These are phyloP conservation scores for Alosa alosa DNA, from an alignment of 2,113 vertebrate species.

Conservation along the genomic window DNA sequence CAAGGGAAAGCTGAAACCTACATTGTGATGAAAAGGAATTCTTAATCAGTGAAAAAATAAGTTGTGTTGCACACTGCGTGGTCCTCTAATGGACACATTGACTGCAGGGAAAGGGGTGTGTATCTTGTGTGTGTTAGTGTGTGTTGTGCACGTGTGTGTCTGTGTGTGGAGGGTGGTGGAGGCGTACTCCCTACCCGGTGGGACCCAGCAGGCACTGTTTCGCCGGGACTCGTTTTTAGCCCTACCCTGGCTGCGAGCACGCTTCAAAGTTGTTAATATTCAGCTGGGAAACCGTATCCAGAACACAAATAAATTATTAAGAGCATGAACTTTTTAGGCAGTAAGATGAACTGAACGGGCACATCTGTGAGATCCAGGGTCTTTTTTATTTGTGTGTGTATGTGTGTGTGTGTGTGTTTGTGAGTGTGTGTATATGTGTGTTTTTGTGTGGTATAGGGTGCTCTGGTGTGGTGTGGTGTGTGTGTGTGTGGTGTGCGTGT, in stretches of 20 bases:
- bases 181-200: slow-evolving; percentile 64
- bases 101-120: slow-evolving; percentile 43
- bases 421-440: slow-evolving; percentile 19
- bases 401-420: slow-evolving; percentile 33
- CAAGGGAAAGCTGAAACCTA: slow-evolving; percentile 71
- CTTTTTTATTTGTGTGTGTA: slow-evolving; percentile 75
- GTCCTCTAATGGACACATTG: slow-evolving; percentile 67
- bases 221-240: slow-evolving; percentile 76
- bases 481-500: slow-evolving; percentile 21
- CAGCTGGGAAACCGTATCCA: slow-evolving; percentile 99
- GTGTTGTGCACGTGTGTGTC: slow-evolving; percentile 39
- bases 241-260: slow-evolving; percentile 83
- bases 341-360: slow-evolving; percentile 99
- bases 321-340: slow-evolving; percentile 99
- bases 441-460: slow-evolving; percentile 21
- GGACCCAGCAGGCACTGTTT: slow-evolving; percentile 77
- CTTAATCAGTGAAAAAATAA: slow-evolving; percentile 79
- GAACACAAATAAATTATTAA: slow-evolving; percentile 99
- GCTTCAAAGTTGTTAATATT: slow-evolving; percentile 99
- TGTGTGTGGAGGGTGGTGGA: slow-evolving; percentile 15
- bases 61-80: slow-evolving; percentile 67
- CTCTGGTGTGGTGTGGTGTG: slow-evolving; percentile 24
- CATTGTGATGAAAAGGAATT: slow-evolving; percentile 84
- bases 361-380: slow-evolving; percentile 92
- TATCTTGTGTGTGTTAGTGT: slow-evolving; percentile 47